Percentiles rank a stretch among this genome's conserved stretches.
Evolutionary conservation across 2,797 vertebrate species (phyloP).

Genomic region (Leontocebus nigricollis): DNA sequence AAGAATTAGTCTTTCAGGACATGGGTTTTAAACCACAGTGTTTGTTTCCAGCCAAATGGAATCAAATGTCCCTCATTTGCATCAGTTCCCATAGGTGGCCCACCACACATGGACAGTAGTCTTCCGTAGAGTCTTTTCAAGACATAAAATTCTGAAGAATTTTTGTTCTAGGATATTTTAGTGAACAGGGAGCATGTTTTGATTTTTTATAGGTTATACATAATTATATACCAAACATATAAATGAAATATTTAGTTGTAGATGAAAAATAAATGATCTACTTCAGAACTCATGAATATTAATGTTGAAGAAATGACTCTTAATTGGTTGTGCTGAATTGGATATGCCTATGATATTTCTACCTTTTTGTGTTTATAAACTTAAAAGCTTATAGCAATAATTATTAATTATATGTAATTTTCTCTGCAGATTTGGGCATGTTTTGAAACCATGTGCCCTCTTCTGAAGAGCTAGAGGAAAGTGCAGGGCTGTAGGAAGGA

Average conservation of each 20-base stretch:
- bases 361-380: neutral
- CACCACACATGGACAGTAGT: neutral
- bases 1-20: neutral
- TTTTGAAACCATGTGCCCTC: neutral
- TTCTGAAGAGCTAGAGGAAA: neutral
- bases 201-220: neutral
- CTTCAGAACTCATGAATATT: neutral
- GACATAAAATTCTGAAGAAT: neutral
- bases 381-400: neutral
- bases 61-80: neutral
- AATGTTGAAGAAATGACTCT: neutral
- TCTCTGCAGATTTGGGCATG: neutral
- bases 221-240: neutral
- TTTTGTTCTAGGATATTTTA: neutral
- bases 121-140: neutral
- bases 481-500: neutral
- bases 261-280: neutral
- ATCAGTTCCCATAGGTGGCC: neutral
- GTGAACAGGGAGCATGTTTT: neutral
- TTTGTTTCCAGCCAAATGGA: neutral
- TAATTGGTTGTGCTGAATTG: neutral
- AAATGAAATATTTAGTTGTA: neutral
- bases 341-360: neutral
- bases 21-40: neutral
- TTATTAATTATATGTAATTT: neutral